Evolutionary conservation across 2,113 vertebrate species (phyloP).

Genomic region (Mustela lutreola): DNA sequence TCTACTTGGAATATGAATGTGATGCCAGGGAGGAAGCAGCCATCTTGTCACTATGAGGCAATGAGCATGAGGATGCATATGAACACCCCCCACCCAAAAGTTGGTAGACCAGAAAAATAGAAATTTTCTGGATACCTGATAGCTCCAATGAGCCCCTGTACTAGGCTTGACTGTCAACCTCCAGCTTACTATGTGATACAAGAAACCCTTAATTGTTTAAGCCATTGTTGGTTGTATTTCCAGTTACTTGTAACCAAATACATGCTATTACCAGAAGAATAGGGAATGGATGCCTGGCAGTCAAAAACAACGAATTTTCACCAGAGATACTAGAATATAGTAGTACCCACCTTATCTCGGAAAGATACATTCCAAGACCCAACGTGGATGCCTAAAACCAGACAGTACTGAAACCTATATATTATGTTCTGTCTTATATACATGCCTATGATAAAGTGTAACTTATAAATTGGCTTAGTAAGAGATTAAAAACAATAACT

Average conservation of each 20-base stretch:
- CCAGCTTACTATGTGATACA: not conserved
- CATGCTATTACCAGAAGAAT: not conserved
- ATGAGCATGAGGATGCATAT: not conserved
- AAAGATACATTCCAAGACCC: not conserved
- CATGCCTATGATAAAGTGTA: not conserved
- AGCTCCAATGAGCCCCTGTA: not conserved
- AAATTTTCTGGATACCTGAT: not conserved
- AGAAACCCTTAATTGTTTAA: not conserved
- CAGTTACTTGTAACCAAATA: constrained; percentile 4
- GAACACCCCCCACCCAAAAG: not conserved
- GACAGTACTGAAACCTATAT: not conserved
- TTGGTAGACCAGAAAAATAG: not conserved
- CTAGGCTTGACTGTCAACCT: not conserved
- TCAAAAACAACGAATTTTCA: not conserved
- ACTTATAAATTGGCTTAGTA: not conserved
- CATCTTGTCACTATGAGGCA: not conserved
- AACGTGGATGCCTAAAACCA: not conserved
- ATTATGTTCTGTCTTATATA: not conserved
- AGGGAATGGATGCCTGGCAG: not conserved
- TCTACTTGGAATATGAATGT: not conserved
- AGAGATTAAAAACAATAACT: not conserved
- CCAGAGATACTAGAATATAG: not conserved
- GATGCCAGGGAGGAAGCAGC: not conserved
- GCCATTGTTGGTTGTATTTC: not conserved
- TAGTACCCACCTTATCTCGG: not conserved